Evolutionary conservation across 2,797 vertebrate genomes (phyloP), one percentile per base, ranked within the genome.

Genomic region (Octomys mimax): DNA sequence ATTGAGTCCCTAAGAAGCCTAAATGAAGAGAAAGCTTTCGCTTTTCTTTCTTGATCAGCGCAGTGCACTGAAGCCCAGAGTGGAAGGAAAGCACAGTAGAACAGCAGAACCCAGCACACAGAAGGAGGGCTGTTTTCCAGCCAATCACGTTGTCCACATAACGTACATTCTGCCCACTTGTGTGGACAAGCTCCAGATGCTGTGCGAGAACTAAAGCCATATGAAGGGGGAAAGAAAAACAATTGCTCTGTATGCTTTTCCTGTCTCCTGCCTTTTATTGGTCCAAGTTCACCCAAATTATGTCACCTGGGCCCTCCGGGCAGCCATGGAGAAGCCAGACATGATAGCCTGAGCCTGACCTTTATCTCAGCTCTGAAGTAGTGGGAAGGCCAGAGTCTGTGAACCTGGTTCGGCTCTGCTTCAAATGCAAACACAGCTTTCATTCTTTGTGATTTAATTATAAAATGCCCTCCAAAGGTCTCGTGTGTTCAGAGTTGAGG

Each of bases 261-360:
- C 22, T 49, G 21, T 42, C 66, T 89, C 42, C 52, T 80, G 42
- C 21, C 64, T 57, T 10, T 61, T 81, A 4, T 0, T 31, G 6
- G 59, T n/a, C 36, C 81, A 46, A 28, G 31, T 57, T 70, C n/a
- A 79, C 31, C 14, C 8, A 64, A 10, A 21, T 8, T 77, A 59
- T 68, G 26, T n/a, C 22, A 81, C 52, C 39, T 70, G 36, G 22
- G 7, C 26, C 21, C 36, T 73, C 49, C 5, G 2, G 64, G 42
- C 31, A 82, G 36, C 12, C 86, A 19, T 12, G 6, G 16, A 54
- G 22, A 68, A 89, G 68, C 83, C 77, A 81, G 46, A 39, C 7
- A 19, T 33, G 39, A 64, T 18, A 9, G 1, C 54, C 5, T 33
- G 26, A n/a, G 2, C 1, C 1, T 5, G 28, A 14, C 36, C 5